These are phyloP conservation scores for Cheilosia urbana DNA, from an alignment of 2,888 invertebrate genomes.

Conservation along the genomic window DNA sequence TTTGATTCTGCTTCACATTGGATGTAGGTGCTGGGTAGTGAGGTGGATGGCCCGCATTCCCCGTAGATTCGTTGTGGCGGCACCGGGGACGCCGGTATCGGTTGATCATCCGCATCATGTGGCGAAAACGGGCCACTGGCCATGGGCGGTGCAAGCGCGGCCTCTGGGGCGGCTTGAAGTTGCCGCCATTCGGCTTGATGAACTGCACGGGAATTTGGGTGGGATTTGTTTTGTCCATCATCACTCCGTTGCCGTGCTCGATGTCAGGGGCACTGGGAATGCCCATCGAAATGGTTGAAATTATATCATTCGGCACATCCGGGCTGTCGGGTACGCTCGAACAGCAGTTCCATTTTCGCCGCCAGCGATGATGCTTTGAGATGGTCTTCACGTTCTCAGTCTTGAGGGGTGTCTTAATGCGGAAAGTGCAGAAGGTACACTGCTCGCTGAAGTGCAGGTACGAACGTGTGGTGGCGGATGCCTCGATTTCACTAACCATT, in stretches of 20 bases:
- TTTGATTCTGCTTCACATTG: slow-evolving; percentile 83
- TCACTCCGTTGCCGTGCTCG: slow-evolving; percentile 61
- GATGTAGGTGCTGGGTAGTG: slow-evolving; percentile 50
- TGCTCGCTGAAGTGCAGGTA: slow-evolving; percentile 83
- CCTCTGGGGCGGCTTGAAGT: slow-evolving; percentile 76
- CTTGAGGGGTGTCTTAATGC: slow-evolving; percentile 80
- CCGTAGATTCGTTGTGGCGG: slow-evolving; percentile 75
- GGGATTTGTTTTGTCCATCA: slow-evolving; percentile 78
- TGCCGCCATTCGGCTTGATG: slow-evolving; percentile 76
- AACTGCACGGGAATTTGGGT: slow-evolving; percentile 78
- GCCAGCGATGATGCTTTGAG: slow-evolving; percentile 84
- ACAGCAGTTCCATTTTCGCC: slow-evolving; percentile 86
- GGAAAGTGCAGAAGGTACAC: slow-evolving; percentile 83
- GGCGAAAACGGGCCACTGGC: slow-evolving; percentile 80
- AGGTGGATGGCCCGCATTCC: slow-evolving; percentile 38
- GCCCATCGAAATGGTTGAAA: slow-evolving; percentile 81
- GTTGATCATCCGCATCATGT: slow-evolving; percentile 83
- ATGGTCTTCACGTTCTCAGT: slow-evolving; percentile 80
- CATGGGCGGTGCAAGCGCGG: slow-evolving; percentile 77
- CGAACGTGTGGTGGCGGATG: slow-evolving; percentile 76
- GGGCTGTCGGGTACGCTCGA: slow-evolving; percentile 86
- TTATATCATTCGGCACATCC: slow-evolving; percentile 85
- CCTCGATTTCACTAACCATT: slow-evolving; percentile 78
- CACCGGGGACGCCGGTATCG: slow-evolving; percentile 82
- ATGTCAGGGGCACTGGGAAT: slow-evolving; percentile 73